These are phyloP conservation scores for Heliconius hermathena DNA, from an alignment of 1,140 invertebrate genomes.

Conservation along the genomic window DNA sequence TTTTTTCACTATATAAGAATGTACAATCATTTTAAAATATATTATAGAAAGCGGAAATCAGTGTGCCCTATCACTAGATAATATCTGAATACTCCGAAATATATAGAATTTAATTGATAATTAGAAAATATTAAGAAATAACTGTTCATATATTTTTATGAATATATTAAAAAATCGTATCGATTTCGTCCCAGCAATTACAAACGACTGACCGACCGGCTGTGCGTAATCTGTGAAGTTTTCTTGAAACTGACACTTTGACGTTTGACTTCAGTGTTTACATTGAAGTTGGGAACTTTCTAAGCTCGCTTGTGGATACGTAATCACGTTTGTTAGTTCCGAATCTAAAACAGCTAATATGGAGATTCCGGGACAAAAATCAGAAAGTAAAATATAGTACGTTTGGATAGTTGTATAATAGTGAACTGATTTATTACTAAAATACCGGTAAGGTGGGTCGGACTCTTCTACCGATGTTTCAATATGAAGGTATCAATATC, in stretches of 20 bases:
- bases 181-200: neutral
- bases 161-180: neutral
- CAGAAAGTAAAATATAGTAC: neutral
- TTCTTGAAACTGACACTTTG: constrained; percentile 23
- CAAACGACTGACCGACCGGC: neutral
- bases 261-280: constrained; percentile 24
- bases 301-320: constrained; percentile 11
- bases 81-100: too few relatives aligned
- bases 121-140: too few relatives aligned
- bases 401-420: too few relatives aligned
- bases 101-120: too few relatives aligned
- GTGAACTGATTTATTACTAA: too few relatives aligned
- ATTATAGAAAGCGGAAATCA: too few relatives aligned
- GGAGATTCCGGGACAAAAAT: neutral
- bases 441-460: too few relatives aligned
- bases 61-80: too few relatives aligned
- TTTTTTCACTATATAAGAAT: too few relatives aligned
- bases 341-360: neutral
- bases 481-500: too few relatives aligned
- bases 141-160: neutral
- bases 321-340: constrained; percentile 21
- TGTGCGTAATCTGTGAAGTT: constrained; percentile 23
- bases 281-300: constrained; percentile 1
- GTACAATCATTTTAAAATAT: too few relatives aligned
- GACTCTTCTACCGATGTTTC: too few relatives aligned